phyloP scores from a whole-genome alignment of 2,797 vertebrate genomes.

The Cyclura pinguis region DNA sequence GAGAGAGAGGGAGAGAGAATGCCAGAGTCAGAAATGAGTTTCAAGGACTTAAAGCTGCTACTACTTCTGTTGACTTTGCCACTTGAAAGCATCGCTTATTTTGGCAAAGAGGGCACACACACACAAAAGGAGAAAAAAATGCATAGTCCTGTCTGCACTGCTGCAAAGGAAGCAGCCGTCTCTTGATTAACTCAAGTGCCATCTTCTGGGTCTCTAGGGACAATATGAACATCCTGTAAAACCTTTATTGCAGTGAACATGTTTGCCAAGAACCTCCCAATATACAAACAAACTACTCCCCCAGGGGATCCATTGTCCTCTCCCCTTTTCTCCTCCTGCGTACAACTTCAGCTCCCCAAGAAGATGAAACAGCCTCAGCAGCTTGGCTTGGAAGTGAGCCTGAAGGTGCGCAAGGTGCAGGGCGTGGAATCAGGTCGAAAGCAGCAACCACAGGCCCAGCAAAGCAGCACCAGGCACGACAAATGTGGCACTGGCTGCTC shows the following conservation, averaged over 20 bases:
- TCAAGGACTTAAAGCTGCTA: not conserved
- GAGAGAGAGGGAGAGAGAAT: not conserved
- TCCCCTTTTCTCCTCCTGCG: not conserved
- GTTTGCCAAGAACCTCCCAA: not conserved
- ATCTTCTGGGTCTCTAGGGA: not conserved
- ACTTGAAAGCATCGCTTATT: not conserved
- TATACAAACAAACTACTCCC: not conserved
- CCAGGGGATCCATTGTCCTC: not conserved
- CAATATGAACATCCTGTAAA: not conserved
- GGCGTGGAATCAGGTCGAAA: too few species aligned
- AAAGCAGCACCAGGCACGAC: too few species aligned
- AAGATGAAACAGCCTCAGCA: too few species aligned
- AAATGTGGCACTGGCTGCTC: too few species aligned
- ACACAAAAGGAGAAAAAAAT: not conserved
- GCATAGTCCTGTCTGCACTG: not conserved
- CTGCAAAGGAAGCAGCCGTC: not conserved
- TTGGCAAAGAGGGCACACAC: not conserved
- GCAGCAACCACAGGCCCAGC: too few species aligned
- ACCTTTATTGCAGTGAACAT: not conserved
- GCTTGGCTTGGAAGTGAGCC: too few species aligned
- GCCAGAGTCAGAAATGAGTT: accelerated
- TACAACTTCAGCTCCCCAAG: not conserved
- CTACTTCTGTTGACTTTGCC: not conserved
- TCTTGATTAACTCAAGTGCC: conserved; percentile 15
- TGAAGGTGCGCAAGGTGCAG: too few species aligned